These are phyloP conservation scores for Elephantulus edwardii DNA, from an alignment of 2,113 vertebrate species.

Conservation along the genomic window DNA sequence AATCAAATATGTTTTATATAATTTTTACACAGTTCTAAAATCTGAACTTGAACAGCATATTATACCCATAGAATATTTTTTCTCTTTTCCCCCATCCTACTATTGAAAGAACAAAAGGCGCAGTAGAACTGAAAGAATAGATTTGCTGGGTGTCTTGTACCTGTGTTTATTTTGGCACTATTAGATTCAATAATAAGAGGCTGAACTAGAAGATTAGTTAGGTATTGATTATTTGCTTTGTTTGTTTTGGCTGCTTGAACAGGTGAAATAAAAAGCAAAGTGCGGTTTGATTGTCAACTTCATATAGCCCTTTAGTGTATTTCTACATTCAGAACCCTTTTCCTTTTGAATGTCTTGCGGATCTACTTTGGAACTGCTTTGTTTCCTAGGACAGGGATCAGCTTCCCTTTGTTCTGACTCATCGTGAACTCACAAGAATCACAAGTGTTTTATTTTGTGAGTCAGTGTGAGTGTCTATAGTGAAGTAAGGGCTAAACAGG, in stretches of 20 bases:
- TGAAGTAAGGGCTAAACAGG: background rate
- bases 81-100: background rate
- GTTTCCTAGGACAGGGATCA: fast-evolving
- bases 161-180: fast-evolving
- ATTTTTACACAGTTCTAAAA: background rate
- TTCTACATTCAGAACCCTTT: background rate
- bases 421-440: fast-evolving
- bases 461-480: background rate
- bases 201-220: background rate
- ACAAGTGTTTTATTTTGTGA: background rate
- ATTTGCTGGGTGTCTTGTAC: background rate
- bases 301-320: fast-evolving
- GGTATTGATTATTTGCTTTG: background rate
- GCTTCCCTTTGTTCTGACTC: background rate
- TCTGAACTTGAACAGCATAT: too few relatives aligned
- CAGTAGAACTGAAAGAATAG: background rate
- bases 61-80: background rate
- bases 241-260: background rate
- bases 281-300: too few relatives aligned
- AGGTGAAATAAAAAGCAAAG: background rate
- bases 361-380: background rate
- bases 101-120: background rate
- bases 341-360: background rate
- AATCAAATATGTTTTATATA: background rate
- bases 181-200: background rate